A percentile compares a stretch with the other conserved stretches of the same genome.
These are phyloP conservation scores for Hemithea aestivaria DNA, from an alignment of 2,888 invertebrate species.

Conservation along the genomic window DNA sequence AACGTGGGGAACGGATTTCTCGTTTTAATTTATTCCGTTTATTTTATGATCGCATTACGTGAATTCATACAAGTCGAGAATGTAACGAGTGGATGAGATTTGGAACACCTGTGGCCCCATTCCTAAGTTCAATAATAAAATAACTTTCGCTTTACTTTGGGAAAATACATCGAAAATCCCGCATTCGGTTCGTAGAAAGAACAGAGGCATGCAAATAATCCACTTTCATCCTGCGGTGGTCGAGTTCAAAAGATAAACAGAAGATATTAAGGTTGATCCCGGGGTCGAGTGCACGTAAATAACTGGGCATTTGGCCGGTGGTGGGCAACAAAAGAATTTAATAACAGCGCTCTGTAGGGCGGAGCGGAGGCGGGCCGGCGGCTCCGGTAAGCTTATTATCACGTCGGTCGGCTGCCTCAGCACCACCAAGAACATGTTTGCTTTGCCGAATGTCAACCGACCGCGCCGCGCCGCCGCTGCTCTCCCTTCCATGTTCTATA, in stretches of 20 bases:
- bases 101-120: constrained; percentile 56
- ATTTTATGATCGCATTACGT: constrained; percentile 48
- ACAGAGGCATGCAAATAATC: constrained; percentile 52
- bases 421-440: constrained; percentile 67
- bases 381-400: constrained; percentile 69
- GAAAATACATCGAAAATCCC: constrained; percentile 6
- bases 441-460: constrained; percentile 67
- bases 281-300: constrained; percentile 58
- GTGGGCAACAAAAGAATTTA: constrained; percentile 73
- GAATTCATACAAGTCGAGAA: constrained; percentile 35
- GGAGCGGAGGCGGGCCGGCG: constrained; percentile 39
- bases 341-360: constrained; percentile 59
- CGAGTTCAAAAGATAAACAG: constrained; percentile 58
- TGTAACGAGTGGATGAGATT: constrained; percentile 36
- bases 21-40: constrained; percentile 59
- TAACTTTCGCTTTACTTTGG: constrained; percentile 18
- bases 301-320: constrained; percentile 58
- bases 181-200: constrained; percentile 20
- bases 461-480: constrained; percentile 40
- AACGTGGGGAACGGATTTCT: constrained; percentile 49
- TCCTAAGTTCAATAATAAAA: constrained; percentile 44
- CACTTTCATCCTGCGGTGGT: constrained; percentile 46
- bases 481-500: constrained; percentile 44
- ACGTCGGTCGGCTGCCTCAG: constrained; percentile 39
- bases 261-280: constrained; percentile 64